These are phyloP conservation scores for Lophochroa leadbeateri DNA, from an alignment of 2,113 vertebrate genomes.

Conservation along the genomic window DNA sequence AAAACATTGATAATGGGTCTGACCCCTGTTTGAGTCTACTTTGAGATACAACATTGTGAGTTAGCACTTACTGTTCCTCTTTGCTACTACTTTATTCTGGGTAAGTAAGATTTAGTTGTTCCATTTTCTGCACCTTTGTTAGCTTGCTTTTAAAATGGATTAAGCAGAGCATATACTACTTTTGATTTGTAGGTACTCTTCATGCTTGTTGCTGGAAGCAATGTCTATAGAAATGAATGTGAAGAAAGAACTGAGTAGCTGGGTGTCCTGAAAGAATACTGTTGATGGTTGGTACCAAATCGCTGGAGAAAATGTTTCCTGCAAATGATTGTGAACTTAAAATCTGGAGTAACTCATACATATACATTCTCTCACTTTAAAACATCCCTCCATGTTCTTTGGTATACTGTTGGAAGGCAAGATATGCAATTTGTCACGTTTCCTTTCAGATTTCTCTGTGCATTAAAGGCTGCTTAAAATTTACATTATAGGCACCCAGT, in stretches of 20 bases:
- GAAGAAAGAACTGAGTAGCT: background rate
- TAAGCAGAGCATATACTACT: background rate
- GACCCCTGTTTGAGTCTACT: background rate
- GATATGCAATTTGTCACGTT: background rate
- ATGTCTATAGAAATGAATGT: background rate
- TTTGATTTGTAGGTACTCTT: background rate
- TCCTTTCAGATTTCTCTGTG: background rate
- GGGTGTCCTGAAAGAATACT: background rate
- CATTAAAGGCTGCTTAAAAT: background rate
- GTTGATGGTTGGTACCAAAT: background rate
- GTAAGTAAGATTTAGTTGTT: background rate
- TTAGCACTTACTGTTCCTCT: background rate
- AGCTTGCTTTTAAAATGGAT: background rate
- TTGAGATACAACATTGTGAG: background rate
- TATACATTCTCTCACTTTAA: background rate
- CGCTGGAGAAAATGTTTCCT: slow-evolving; percentile 1
- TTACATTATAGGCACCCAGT: background rate
- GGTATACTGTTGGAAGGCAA: background rate
- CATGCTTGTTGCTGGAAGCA: background rate
- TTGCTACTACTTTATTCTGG: background rate
- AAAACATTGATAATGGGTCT: background rate
- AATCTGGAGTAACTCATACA: background rate
- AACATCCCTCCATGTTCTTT: background rate
- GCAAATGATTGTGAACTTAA: background rate
- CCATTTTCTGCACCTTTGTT: background rate